A percentile compares a stretch with the other conserved stretches of the same genome.
These are phyloP conservation scores for Colaptes auratus DNA, from an alignment of 2,113 vertebrate genomes.

Conservation along the genomic window DNA sequence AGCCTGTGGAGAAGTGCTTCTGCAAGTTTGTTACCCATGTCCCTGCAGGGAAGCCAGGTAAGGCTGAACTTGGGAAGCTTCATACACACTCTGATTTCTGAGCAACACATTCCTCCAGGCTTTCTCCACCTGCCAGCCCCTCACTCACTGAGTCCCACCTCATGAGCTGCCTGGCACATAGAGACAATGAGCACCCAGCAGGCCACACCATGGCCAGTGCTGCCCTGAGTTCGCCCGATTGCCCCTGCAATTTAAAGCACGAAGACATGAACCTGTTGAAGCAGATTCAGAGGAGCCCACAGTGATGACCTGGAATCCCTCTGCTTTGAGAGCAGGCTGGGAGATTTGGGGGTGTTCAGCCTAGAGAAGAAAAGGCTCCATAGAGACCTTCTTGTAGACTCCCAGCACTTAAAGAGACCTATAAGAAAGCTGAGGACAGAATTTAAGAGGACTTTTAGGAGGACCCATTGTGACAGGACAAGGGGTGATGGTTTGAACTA, in stretches of 20 bases:
- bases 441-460: too few species aligned
- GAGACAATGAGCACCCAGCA: background rate
- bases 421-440: too few species aligned
- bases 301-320: too few species aligned
- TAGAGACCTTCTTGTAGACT: too few species aligned
- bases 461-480: too few species aligned
- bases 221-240: background rate
- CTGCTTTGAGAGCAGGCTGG: too few species aligned
- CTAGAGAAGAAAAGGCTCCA: too few species aligned
- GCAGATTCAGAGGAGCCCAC: too few species aligned
- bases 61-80: background rate
- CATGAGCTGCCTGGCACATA: background rate
- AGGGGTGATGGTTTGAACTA: too few species aligned
- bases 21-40: accelerated
- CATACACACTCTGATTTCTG: background rate
- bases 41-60: background rate
- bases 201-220: background rate
- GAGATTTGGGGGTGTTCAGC: too few species aligned
- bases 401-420: too few species aligned
- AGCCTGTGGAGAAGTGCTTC: background rate
- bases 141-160: background rate
- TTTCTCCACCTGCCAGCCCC: background rate
- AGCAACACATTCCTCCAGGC: background rate
- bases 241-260: background rate
- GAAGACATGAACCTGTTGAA: too few species aligned